These are phyloP conservation scores for Pogona vitticeps DNA, from an alignment of 2,113 vertebrate genomes.

Conservation along the genomic window DNA sequence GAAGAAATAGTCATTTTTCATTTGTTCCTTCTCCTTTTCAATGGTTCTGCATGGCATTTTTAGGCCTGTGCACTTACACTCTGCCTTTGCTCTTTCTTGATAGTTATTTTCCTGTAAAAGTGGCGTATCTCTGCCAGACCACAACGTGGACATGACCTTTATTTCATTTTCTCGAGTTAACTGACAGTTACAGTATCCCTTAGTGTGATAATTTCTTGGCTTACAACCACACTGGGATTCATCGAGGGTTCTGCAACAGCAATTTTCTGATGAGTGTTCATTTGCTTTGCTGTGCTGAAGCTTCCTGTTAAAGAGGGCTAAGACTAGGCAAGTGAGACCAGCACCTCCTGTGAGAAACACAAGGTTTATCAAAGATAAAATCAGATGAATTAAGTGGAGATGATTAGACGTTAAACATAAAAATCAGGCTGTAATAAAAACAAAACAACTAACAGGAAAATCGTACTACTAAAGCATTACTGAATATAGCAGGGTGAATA, in stretches of 20 bases:
- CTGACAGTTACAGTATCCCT: constrained; percentile 63
- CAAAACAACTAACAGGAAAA: background rate
- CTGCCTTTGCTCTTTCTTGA: constrained; percentile 29
- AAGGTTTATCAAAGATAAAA: constrained; percentile 53
- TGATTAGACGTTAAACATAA: constrained; percentile 38
- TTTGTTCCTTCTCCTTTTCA: constrained; percentile 24
- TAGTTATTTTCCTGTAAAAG: constrained; percentile 54
- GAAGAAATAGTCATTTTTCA: constrained; percentile 45
- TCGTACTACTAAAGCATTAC: background rate
- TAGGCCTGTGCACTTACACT: constrained; percentile 30
- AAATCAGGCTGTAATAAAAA: constrained; percentile 21
- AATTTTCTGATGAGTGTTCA: constrained; percentile 55
- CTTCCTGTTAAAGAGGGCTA: constrained; percentile 67
- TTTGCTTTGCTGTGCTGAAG: constrained; percentile 61
- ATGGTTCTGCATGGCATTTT: constrained; percentile 38
- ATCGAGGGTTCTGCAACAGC: constrained; percentile 54
- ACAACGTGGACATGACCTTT: constrained; percentile 60
- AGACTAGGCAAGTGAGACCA: constrained; percentile 65
- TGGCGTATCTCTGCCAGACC: constrained; percentile 54
- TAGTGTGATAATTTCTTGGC: constrained; percentile 60
- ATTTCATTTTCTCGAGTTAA: constrained; percentile 66
- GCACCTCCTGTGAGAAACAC: constrained; percentile 66
- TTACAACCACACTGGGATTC: constrained; percentile 56
- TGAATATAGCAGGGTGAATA: background rate
- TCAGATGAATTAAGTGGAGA: constrained; percentile 36